These are phyloP conservation scores for Tipula lateralis DNA, from an alignment of 2,888 invertebrate species.

Conservation along the genomic window DNA sequence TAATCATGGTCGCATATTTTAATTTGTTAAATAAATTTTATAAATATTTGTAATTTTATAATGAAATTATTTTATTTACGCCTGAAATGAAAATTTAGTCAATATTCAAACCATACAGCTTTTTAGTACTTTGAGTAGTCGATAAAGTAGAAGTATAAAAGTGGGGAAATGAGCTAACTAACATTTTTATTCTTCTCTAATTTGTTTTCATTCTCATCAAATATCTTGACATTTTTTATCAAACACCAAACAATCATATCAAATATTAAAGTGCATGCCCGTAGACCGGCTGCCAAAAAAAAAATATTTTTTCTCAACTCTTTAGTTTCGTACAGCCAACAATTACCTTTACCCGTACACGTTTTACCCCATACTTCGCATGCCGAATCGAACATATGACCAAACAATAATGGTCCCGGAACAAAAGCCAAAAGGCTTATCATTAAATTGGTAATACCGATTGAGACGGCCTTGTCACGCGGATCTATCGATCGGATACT, in stretches of 20 bases:
- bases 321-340: slow-evolving; percentile 61
- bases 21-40: not conserved
- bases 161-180: not conserved
- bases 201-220: slow-evolving; percentile 51
- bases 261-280: slow-evolving; percentile 47
- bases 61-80: too few species aligned
- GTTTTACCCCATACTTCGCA: slow-evolving; percentile 62
- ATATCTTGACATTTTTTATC: slow-evolving; percentile 56
- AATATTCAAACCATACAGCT: not conserved
- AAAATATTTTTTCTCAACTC: slow-evolving; percentile 41
- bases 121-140: not conserved
- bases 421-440: slow-evolving; percentile 61
- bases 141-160: not conserved
- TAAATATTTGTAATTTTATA: not conserved
- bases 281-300: slow-evolving; percentile 45
- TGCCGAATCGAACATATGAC: slow-evolving; percentile 59
- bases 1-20: not conserved
- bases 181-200: not conserved
- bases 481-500: slow-evolving; percentile 61
- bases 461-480: slow-evolving; percentile 59
- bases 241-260: slow-evolving; percentile 57
- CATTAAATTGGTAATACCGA: slow-evolving; percentile 58
- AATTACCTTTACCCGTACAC: slow-evolving; percentile 54
- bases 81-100: not conserved
- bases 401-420: slow-evolving; percentile 65